Evolutionary conservation across 2,797 vertebrate genomes (phyloP).

Genomic region (Danio jaintianensis): DNA sequence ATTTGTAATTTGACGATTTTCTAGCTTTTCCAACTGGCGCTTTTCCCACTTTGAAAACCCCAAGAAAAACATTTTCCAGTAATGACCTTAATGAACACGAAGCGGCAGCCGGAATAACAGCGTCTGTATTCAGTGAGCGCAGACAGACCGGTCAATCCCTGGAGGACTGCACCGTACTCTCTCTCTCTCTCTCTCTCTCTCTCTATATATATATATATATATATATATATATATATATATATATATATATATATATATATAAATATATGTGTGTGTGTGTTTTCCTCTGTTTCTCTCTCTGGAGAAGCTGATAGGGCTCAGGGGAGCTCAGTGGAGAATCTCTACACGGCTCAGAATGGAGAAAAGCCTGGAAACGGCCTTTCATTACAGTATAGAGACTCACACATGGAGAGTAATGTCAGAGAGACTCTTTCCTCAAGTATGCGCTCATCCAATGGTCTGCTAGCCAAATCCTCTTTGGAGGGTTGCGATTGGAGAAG

Average conservation of each 20-base stretch:
- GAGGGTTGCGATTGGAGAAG: no score
- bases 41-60: slow-evolving; percentile 58
- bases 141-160: slow-evolving; percentile 63
- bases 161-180: slow-evolving; percentile 54
- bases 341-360: slow-evolving; percentile 62
- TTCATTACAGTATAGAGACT: slow-evolving; percentile 58
- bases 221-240: no score
- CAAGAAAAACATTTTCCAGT: slow-evolving; percentile 70
- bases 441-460: slow-evolving; percentile 21
- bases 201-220: no score
- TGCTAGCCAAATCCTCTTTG: slow-evolving; percentile 37
- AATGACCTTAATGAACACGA: slow-evolving; percentile 74
- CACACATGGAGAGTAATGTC: slow-evolving; percentile 7
- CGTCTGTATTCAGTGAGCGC: slow-evolving; percentile 66
- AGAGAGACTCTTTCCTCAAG: slow-evolving; percentile 8
- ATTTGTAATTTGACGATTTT: slow-evolving; percentile 83
- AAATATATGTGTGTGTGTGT: slow-evolving; percentile 24
- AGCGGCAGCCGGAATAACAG: slow-evolving; percentile 66
- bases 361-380: slow-evolving; percentile 61
- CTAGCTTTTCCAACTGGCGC: slow-evolving; percentile 72
- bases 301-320: slow-evolving; percentile 65
- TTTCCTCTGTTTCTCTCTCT: slow-evolving; percentile 59
- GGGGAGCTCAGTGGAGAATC: slow-evolving; percentile 68
- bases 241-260: no score
- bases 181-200: slow-evolving; percentile 51